A percentile compares a stretch with the other conserved stretches of the same genome.
Conservation (phyloP, 2,888 invertebrate species). For the Ctenicera cuprea region DNA sequence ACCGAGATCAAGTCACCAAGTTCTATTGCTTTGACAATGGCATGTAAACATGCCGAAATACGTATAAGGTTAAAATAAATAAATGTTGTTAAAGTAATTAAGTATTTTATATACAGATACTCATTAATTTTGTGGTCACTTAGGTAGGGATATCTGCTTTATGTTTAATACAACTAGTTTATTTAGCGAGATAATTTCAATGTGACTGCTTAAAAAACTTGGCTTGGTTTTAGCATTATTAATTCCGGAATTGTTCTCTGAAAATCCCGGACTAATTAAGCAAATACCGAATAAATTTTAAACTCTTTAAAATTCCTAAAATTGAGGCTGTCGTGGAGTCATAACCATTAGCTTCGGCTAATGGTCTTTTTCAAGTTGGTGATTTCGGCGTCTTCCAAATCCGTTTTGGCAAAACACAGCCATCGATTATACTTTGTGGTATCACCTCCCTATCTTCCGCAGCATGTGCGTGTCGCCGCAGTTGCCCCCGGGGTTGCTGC, state of each 20-base stretch:
- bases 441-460: constrained; percentile 36
- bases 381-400: constrained; percentile 24
- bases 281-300: neutral
- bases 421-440: constrained; percentile 46
- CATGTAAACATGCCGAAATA: too few species aligned
- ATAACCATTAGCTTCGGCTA: constrained; percentile 5
- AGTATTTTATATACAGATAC: too few species aligned
- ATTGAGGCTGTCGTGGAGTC: neutral
- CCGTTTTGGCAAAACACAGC: constrained; percentile 26
- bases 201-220: too few species aligned
- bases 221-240: neutral
- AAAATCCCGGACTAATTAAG: constrained; percentile 7
- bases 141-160: too few species aligned
- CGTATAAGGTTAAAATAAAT: too few species aligned
- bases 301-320: constrained; percentile 11
- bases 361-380: neutral
- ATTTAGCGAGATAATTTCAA: too few species aligned
- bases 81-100: too few species aligned
- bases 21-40: too few species aligned
- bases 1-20: too few species aligned
- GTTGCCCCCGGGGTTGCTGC: constrained; percentile 25
- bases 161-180: too few species aligned
- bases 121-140: too few species aligned
- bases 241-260: neutral
- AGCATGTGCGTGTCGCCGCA: constrained; percentile 42